Evolutionary conservation across 2,797 vertebrate species (phyloP).

Genomic region (Fratercula arctica): DNA sequence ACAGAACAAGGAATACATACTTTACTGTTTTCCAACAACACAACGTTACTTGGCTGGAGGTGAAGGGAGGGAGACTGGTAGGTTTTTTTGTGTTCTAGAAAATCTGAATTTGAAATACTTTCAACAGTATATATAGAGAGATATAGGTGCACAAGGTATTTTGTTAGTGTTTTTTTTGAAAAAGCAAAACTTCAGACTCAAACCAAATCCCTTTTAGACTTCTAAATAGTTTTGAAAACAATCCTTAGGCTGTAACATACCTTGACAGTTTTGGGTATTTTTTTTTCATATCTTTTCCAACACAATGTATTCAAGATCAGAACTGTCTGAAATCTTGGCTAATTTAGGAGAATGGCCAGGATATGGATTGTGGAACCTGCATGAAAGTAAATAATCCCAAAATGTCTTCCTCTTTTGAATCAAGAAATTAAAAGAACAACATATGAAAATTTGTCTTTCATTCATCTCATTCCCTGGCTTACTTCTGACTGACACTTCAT

Average conservation of each 20-base stretch:
- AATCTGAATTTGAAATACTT: not conserved
- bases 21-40: not conserved
- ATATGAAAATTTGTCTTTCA: not conserved
- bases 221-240: not conserved
- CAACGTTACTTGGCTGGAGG: not conserved
- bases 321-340: not conserved
- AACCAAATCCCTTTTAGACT: not conserved
- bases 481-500: not conserved
- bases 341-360: not conserved
- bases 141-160: not conserved
- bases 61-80: not conserved
- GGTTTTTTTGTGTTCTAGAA: not conserved
- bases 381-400: not conserved
- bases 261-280: accelerated
- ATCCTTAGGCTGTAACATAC: not conserved
- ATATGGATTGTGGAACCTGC: not conserved
- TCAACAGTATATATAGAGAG: not conserved
- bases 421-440: not conserved
- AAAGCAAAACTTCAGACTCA: not conserved
- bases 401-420: not conserved
- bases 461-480: not conserved
- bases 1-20: not conserved
- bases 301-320: not conserved
- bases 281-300: not conserved
- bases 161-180: accelerated